Evolutionary conservation across 2,797 vertebrate species (phyloP), one percentile per base, ranked within the genome.

Genomic region (Linurgus olivaceus): DNA sequence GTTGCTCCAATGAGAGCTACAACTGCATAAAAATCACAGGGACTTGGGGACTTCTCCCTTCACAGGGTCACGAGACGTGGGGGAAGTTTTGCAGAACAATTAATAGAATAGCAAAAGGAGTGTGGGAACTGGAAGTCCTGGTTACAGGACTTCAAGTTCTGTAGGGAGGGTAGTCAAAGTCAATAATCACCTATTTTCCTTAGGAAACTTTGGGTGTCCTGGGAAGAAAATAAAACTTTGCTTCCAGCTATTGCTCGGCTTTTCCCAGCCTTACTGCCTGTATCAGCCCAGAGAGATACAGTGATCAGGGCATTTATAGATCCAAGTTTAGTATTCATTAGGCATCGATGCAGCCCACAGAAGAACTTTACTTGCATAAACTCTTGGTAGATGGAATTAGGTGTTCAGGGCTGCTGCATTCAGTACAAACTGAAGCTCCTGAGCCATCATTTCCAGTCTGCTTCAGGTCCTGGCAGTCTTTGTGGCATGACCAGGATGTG

Each of bases 21-120:
- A 72, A 54, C 50, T 44, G 87, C 82, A 72, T 94, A 54, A 72
- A 90, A 83, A 93, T 83, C 48, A 37, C 4, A 33, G 76, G 28
- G 55, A 31, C 50, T 13, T 88, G 79, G 58, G 45, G 82, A 29
- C 62, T 75, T 94, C 54, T 92, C n/a, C 68, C 52, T 91, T 66
- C 54, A 11, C 13, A 13, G 89, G 75, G 73, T 96, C 73, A 68
- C 2, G 21, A 18, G 33, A 42, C 6, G 7, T 8, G 17, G 47
- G 38, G 2, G n/a, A 50, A 55, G 48, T 70, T 92, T 66, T 24
- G 28, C 42, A 78, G 54, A 71, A 23, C 44, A 44, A 33, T 48
- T 33, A 17, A 2, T 7, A 37, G 58, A 61, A 65, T 11, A 79
- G 54, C 31, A 44, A 71, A 76, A 86, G 55, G 33, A 81, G 12